These are phyloP conservation scores for Cacatua alba DNA, from an alignment of 2,113 vertebrate genomes.

Conservation along the genomic window DNA sequence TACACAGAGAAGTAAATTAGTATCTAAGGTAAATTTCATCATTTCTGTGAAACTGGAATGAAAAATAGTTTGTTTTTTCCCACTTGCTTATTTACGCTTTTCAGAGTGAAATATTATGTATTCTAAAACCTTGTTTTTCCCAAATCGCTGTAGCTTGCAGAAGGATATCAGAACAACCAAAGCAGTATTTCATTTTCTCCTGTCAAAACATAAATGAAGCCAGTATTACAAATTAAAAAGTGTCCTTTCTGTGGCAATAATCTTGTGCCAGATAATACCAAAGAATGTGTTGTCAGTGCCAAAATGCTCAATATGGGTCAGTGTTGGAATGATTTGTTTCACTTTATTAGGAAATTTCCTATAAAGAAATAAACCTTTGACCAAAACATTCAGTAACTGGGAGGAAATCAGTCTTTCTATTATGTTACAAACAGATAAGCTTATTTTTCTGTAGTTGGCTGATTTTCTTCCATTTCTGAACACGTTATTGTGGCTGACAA, in stretches of 20 bases:
- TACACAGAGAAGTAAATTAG: conserved; percentile 8
- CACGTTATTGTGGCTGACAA: not conserved
- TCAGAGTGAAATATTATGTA: conserved; percentile 9
- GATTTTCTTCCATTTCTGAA: not conserved
- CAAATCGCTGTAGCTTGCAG: conserved; percentile 12
- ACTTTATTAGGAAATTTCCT: not conserved
- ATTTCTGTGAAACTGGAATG: not conserved
- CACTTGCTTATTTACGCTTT: not conserved
- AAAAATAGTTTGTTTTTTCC: not conserved
- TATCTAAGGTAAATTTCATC: conserved; percentile 48
- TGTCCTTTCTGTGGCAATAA: conserved; percentile 1
- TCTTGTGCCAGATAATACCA: not conserved
- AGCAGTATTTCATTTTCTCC: not conserved
- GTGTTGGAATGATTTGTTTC: not conserved
- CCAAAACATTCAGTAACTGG: not conserved
- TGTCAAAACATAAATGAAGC: conserved; percentile 29
- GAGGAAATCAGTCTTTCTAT: not conserved
- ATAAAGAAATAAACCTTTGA: not conserved
- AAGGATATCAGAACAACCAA: not conserved
- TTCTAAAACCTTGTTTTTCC: not conserved
- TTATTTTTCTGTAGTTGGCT: not conserved
- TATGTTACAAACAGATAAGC: not conserved
- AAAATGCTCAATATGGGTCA: conserved; percentile 9
- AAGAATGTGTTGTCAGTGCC: not conserved
- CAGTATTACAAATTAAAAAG: conserved; percentile 12